Conservation (phyloP, 2,797 vertebrate genomes). For the Myioborus melanocephalus region DNA sequence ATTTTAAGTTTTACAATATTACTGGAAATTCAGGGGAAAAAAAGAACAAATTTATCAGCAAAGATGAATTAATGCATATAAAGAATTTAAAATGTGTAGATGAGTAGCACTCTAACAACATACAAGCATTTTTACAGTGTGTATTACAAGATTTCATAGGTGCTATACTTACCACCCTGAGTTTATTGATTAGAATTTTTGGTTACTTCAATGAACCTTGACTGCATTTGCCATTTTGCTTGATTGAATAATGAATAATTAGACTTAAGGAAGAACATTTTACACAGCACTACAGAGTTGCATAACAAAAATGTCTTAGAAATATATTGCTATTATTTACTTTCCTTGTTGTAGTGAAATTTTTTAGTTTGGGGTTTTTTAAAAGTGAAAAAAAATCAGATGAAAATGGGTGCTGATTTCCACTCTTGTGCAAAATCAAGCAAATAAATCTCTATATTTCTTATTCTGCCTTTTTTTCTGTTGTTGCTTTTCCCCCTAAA, state of each 20-base stretch:
- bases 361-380: fast-evolving
- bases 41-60: neutral
- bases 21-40: neutral
- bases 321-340: neutral
- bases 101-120: neutral
- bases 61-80: neutral
- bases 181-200: neutral
- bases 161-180: neutral
- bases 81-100: neutral
- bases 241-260: neutral
- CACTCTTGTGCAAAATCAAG: neutral
- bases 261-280: neutral
- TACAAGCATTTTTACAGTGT: neutral
- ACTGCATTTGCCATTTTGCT: neutral
- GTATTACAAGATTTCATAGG: neutral
- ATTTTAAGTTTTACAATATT: neutral
- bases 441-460: neutral
- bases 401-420: neutral
- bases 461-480: neutral
- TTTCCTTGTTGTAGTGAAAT: neutral
- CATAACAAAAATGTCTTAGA: neutral
- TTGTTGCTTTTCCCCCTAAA: neutral
- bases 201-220: neutral
- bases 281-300: neutral
- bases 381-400: neutral